phyloP scores from a whole-genome alignment of 2,888 invertebrate species.

The Aphrophora alni region DNA sequence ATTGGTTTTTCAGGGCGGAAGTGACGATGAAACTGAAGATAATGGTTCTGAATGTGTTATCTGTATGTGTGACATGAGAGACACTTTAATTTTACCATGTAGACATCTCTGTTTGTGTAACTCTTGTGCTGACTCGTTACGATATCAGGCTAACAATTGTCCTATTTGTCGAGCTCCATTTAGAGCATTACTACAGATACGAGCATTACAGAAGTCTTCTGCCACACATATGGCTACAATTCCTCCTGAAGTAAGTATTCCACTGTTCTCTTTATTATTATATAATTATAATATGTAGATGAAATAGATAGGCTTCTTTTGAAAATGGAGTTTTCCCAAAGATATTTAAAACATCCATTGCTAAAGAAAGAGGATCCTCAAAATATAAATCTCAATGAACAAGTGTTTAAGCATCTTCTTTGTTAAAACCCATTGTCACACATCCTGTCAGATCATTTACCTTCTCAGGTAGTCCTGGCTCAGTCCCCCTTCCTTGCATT shows the following conservation, averaged over 20 bases:
- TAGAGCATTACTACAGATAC: constrained; percentile 92
- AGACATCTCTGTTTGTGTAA: constrained; percentile 96
- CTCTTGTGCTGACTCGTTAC: constrained; percentile 94
- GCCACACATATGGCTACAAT: constrained; percentile 58
- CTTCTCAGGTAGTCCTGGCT: no score
- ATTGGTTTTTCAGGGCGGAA: constrained; percentile 57
- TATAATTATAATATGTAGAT: no score
- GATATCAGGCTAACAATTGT: constrained; percentile 98
- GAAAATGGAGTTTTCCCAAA: no score
- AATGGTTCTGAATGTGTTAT: constrained; percentile 98
- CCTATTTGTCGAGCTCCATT: constrained; percentile 99
- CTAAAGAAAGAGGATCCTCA: no score
- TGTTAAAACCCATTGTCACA: no score
- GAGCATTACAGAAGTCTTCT: constrained; percentile 83
- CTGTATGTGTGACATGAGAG: constrained; percentile 97
- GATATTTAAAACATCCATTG: no score
- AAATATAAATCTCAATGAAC: no score
- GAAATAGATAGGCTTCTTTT: no score
- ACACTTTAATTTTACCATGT: constrained; percentile 96
- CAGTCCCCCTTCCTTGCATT: no score
- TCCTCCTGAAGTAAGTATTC: constrained; percentile 43
- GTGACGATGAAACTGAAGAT: constrained; percentile 88
- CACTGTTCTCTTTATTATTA: no score
- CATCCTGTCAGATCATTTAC: no score
- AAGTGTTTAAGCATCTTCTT: no score